These are phyloP conservation scores for Strigamia transsilvanica DNA, from an alignment of 2,888 invertebrate genomes.

Conservation along the genomic window DNA sequence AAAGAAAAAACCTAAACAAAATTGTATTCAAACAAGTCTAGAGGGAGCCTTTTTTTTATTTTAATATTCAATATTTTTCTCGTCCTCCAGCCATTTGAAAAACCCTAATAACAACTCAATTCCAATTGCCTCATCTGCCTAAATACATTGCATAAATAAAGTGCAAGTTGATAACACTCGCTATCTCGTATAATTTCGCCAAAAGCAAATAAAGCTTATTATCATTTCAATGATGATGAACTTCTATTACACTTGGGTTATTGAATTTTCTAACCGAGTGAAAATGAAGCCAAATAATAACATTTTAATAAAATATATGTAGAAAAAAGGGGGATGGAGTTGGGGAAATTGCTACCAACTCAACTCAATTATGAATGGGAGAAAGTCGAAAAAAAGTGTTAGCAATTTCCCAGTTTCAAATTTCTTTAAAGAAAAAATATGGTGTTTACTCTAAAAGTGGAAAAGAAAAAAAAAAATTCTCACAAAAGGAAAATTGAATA, in stretches of 20 bases:
- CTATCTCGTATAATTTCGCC: constrained; percentile 31
- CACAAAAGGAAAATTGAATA: not conserved
- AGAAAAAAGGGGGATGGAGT: not conserved
- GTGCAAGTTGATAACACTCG: constrained; percentile 5
- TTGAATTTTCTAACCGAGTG: constrained; percentile 49
- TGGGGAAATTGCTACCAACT: not conserved
- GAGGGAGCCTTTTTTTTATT: not conserved
- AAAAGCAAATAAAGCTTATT: constrained; percentile 40
- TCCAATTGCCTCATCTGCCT: constrained; percentile 32
- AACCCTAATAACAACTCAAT: constrained; percentile 17
- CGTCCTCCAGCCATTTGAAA: constrained; percentile 20
- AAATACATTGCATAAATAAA: constrained; percentile 37
- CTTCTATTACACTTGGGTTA: constrained; percentile 36
- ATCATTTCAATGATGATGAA: constrained; percentile 37
- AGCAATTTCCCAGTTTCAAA: constrained; percentile 48
- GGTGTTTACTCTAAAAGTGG: not conserved
- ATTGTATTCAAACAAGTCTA: constrained; percentile 21
- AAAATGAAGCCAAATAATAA: constrained; percentile 44
- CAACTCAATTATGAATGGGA: constrained; percentile 45
- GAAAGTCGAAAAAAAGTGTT: constrained; percentile 15
- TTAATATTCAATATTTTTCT: constrained; percentile 3
- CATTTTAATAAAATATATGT: not conserved
- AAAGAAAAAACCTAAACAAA: constrained; percentile 6
- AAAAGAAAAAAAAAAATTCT: no score
- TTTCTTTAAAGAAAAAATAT: constrained; percentile 22